Percentiles rank a stretch among this genome's conserved stretches.
phyloP scores from a whole-genome alignment of 2,888 invertebrate species.

The Psylliodes chrysocephalus region DNA sequence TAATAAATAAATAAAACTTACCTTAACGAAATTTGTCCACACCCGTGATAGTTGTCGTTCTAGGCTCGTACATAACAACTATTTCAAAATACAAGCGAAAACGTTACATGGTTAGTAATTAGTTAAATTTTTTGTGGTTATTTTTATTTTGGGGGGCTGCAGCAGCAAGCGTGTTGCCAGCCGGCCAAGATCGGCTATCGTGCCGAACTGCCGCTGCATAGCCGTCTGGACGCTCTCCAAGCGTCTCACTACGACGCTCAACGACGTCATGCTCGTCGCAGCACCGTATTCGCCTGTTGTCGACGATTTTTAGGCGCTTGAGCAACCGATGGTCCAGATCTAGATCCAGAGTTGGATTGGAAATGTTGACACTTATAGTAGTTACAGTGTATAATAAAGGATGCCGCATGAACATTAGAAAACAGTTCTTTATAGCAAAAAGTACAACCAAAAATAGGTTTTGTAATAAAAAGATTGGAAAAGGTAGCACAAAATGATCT shows the following conservation, averaged over 20 bases:
- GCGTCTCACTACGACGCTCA: slow-evolving; percentile 50
- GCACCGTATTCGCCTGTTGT: slow-evolving; percentile 3
- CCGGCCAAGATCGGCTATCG: slow-evolving; percentile 57
- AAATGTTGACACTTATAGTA: too few relatives aligned
- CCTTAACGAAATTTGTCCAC: slow-evolving; percentile 35
- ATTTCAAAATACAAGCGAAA: slow-evolving; percentile 40
- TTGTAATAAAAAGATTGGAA: too few relatives aligned
- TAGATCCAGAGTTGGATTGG: slow-evolving; percentile 1
- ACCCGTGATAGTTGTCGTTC: slow-evolving; percentile 35
- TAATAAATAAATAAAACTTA: slow-evolving; percentile 22
- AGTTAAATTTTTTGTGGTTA: too few relatives aligned
- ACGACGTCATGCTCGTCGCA: slow-evolving; percentile 14
- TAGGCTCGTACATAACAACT: slow-evolving; percentile 40
- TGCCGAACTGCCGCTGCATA: slow-evolving; percentile 62
- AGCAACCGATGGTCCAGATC: neutral
- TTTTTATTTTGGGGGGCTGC: slow-evolving; percentile 29
- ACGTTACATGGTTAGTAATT: slow-evolving; percentile 42
- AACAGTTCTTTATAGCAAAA: too few relatives aligned
- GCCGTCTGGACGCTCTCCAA: slow-evolving; percentile 61
- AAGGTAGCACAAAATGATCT: too few relatives aligned
- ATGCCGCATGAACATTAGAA: too few relatives aligned
- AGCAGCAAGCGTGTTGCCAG: slow-evolving; percentile 42
- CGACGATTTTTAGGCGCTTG: neutral
- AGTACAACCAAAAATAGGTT: too few relatives aligned
- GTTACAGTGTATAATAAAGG: too few relatives aligned